Evolutionary conservation across 2,888 invertebrate species (phyloP).

Genomic region (Ommatoiulus sabulosus): DNA sequence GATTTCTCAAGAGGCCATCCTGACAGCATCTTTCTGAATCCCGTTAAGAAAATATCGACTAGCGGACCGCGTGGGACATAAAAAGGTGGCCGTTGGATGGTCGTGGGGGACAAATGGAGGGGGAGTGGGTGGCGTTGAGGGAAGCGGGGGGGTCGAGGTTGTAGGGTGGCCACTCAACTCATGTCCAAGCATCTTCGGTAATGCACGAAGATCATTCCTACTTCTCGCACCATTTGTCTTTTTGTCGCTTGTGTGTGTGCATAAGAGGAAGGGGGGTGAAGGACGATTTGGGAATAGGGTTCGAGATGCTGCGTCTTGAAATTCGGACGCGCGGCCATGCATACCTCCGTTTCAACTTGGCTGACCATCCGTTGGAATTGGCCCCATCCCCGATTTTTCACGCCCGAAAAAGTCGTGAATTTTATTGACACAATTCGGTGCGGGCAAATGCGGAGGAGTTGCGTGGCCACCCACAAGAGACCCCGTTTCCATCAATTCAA

Average conservation of each 20-base stretch:
- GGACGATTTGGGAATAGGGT: not conserved
- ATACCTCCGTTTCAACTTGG: not conserved
- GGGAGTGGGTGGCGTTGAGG: not conserved
- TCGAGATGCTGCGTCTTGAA: not conserved
- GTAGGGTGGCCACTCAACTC: not conserved
- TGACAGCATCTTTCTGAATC: not conserved
- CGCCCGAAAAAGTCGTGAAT: slow-evolving; percentile 18
- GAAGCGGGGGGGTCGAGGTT: not conserved
- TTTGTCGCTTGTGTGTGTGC: not conserved
- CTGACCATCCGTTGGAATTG: slow-evolving; percentile 25
- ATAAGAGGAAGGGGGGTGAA: not conserved
- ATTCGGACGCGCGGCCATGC: not conserved
- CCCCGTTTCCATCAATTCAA: slow-evolving; percentile 20
- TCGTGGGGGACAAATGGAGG: not conserved
- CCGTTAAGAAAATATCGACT: not conserved
- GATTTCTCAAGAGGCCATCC: not conserved
- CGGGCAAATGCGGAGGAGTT: not conserved
- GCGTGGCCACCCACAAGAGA: not conserved
- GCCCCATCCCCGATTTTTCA: not conserved
- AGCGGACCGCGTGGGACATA: not conserved
- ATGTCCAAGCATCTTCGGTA: not conserved
- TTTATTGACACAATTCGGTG: slow-evolving; percentile 2
- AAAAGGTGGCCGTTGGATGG: not conserved
- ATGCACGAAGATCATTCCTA: slow-evolving; percentile 21
- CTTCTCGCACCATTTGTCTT: slow-evolving; percentile 11